Evolutionary conservation across 1,140 invertebrate species (phyloP).

Genomic region (Drosophila neocordata): DNA sequence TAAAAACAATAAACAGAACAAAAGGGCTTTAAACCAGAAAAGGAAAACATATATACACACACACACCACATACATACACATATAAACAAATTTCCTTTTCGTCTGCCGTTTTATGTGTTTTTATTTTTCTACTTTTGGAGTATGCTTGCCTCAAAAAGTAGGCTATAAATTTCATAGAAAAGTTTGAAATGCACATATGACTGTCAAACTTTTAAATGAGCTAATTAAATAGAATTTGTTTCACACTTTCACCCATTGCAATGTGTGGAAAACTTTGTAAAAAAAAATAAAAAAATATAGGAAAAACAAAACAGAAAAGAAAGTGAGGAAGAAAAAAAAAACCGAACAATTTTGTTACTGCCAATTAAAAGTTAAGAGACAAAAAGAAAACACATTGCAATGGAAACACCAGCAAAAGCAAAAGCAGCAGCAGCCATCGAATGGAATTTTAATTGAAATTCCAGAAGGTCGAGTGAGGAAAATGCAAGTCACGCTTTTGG

Average conservation of each 20-base stretch:
- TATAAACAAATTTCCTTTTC: conserved; percentile 31
- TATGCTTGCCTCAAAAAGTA: conserved; percentile 6
- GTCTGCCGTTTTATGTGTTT: neutral
- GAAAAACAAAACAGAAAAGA: conserved; percentile 11
- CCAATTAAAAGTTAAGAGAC: conserved; percentile 56
- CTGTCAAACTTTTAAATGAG: conserved; percentile 47
- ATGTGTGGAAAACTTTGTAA: conserved; percentile 8
- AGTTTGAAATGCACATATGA: conserved; percentile 10
- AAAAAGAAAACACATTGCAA: neutral
- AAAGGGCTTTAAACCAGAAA: conserved; percentile 7
- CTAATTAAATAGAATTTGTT: conserved; percentile 50
- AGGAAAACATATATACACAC: conserved; percentile 30
- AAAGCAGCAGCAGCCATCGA: conserved; percentile 30
- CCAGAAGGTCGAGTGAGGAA: conserved; percentile 38
- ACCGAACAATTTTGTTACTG: conserved; percentile 26
- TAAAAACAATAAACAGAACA: conserved; percentile 46
- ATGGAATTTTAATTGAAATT: conserved; percentile 59
- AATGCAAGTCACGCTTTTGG: conserved; percentile 54
- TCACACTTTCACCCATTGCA: conserved; percentile 44
- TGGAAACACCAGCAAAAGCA: too few species aligned
- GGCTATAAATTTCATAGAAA: conserved; percentile 9
- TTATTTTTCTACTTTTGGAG: neutral
- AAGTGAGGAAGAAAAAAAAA: conserved; percentile 12
- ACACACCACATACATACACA: neutral
- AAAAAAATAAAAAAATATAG: neutral